A percentile compares a stretch with the other conserved stretches of the same genome.
Conservation (phyloP, 2,797 vertebrate genomes). For the Microctenopoma stevenorrisi region DNA sequence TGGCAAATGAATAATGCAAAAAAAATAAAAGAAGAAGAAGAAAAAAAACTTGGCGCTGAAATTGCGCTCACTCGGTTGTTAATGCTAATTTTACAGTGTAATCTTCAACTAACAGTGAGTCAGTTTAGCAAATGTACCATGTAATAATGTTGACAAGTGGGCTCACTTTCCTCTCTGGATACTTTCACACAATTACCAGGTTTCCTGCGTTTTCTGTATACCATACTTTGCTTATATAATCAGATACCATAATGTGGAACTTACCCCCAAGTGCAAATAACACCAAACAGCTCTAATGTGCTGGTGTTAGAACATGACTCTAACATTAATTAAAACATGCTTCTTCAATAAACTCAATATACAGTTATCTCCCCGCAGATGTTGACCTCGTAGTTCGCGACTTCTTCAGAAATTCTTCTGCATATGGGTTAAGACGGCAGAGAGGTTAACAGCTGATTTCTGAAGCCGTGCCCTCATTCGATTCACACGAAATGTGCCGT, state of each 20-base stretch:
- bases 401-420: neutral
- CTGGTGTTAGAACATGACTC: neutral
- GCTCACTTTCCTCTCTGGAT: conserved; percentile 45
- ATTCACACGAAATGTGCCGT: no score
- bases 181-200: conserved; percentile 32
- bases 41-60: neutral
- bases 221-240: conserved; percentile 6
- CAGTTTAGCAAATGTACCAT: conserved; percentile 58
- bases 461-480: no score
- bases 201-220: conserved; percentile 22
- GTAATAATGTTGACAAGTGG: conserved; percentile 43
- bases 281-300: no score
- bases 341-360: conserved; percentile 21
- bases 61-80: conserved; percentile 41
- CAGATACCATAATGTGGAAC: conserved; percentile 10
- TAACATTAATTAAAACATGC: conserved; percentile 15
- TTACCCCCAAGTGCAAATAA: neutral
- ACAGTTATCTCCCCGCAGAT: conserved; percentile 30
- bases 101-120: conserved; percentile 45
- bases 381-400: conserved; percentile 14
- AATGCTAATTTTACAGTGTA: conserved; percentile 56
- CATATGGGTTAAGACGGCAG: neutral
- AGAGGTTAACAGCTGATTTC: neutral
- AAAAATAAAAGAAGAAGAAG: neutral
- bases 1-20: conserved; percentile 40